A percentile compares a stretch with the other conserved stretches of the same genome.
These are phyloP conservation scores for Paramormyrops hopkinsi DNA, from an alignment of 2,797 vertebrate genomes.

Conservation along the genomic window DNA sequence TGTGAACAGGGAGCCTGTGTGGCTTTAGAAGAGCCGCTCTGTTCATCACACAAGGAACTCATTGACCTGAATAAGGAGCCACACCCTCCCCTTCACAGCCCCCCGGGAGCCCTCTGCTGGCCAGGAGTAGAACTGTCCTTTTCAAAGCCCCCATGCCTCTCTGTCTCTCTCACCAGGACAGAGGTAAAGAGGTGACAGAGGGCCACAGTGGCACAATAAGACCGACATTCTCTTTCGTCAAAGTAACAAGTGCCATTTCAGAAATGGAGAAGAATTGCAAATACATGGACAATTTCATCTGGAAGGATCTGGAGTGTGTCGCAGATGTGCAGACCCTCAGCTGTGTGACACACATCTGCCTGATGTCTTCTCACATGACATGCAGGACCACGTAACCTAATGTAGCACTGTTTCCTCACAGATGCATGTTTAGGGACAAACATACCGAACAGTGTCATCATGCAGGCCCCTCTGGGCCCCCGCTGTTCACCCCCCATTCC, in stretches of 20 bases:
- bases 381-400: background rate
- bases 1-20: slow-evolving; percentile 31
- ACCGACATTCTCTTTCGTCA: slow-evolving; percentile 23
- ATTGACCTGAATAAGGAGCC: slow-evolving; percentile 79
- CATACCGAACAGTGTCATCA: background rate
- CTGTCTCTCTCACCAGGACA: slow-evolving; percentile 21
- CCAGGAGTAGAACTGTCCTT: slow-evolving; percentile 20
- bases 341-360: background rate
- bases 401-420: background rate
- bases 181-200: slow-evolving; percentile 20
- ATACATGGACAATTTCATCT: background rate
- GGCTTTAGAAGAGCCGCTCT: slow-evolving; percentile 49
- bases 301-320: background rate
- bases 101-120: slow-evolving; percentile 70
- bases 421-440: background rate
- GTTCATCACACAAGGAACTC: slow-evolving; percentile 67
- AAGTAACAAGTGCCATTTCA: slow-evolving; percentile 32
- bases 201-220: slow-evolving; percentile 29
- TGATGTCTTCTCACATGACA: background rate
- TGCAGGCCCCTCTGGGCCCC: background rate
- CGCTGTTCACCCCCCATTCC: background rate
- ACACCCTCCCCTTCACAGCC: slow-evolving; percentile 57
- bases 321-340: background rate
- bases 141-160: slow-evolving; percentile 22
- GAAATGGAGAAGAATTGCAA: background rate